A percentile compares a stretch with the other conserved stretches of the same genome.
phyloP scores from a whole-genome alignment of 2,797 vertebrate species.

The Gallinago stenura region DNA sequence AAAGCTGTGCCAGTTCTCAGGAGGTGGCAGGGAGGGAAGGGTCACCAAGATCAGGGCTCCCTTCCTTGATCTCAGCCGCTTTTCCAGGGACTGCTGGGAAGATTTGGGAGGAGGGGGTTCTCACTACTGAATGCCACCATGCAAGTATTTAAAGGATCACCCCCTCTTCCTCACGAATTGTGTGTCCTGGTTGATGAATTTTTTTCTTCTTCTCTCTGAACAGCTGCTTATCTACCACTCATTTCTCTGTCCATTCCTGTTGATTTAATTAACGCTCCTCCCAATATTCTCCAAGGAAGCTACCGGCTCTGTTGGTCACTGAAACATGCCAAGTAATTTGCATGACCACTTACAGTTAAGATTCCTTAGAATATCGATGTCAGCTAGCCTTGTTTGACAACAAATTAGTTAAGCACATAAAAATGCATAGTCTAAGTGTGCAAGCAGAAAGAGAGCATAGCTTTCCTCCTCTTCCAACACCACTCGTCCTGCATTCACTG shows the following conservation, averaged over 20 bases:
- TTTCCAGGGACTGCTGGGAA: neutral
- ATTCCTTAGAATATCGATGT: neutral
- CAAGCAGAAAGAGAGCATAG: neutral
- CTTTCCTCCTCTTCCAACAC: neutral
- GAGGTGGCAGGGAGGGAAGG: neutral
- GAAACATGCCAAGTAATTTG: constrained; percentile 16
- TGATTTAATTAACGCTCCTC: constrained; percentile 25
- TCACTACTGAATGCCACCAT: neutral
- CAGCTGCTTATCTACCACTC: neutral
- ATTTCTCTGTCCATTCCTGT: neutral
- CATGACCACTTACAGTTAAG: constrained; percentile 1
- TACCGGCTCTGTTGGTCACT: constrained; percentile 2
- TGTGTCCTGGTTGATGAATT: neutral
- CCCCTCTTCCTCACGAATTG: neutral
- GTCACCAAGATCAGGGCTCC: neutral
- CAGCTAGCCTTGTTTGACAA: constrained; percentile 26
- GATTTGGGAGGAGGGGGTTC: rapidly evolving
- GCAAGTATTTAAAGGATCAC: neutral
- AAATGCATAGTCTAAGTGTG: neutral
- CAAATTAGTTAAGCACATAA: neutral
- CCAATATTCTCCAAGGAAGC: constrained; percentile 26
- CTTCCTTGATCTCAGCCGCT: neutral
- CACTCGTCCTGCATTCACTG: neutral
- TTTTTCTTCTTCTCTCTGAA: neutral
- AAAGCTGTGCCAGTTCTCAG: constrained; percentile 32